Percentiles rank a stretch among this genome's conserved stretches.
phyloP scores from a whole-genome alignment of 1,140 invertebrate species.

The Camponotus pennsylvanicus region DNA sequence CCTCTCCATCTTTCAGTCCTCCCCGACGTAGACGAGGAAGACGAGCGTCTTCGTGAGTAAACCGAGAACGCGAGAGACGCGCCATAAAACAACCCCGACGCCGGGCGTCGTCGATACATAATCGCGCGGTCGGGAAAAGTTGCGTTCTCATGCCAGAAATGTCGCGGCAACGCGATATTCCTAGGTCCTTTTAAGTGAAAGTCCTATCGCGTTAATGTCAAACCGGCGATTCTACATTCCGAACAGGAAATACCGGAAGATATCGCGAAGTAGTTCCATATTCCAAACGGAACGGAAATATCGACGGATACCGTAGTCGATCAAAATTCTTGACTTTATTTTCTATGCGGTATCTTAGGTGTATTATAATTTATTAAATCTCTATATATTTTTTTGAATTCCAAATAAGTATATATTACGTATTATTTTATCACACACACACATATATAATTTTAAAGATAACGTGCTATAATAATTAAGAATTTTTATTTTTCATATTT shows the following conservation, averaged over 20 bases:
- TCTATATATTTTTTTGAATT: neutral
- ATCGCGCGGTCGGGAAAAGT: constrained; percentile 68
- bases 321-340: neutral
- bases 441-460: neutral
- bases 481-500: neutral
- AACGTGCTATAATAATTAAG: neutral
- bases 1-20: constrained; percentile 25
- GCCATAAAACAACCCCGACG: constrained; percentile 71
- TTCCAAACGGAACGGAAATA: neutral
- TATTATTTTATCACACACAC: neutral
- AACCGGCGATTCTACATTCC: neutral
- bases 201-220: constrained; percentile 31
- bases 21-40: constrained; percentile 36
- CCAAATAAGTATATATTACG: neutral
- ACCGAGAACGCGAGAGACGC: constrained; percentile 53
- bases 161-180: constrained; percentile 58
- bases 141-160: constrained; percentile 66
- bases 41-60: constrained; percentile 48
- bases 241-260: constrained; percentile 43
- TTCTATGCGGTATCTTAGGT: too few species aligned
- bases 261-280: constrained; percentile 14
- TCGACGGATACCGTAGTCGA: neutral
- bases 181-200: constrained; percentile 35
- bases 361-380: neutral
- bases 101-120: constrained; percentile 73